Percentiles rank a stretch among this genome's conserved stretches.
Evolutionary conservation across 2,797 vertebrate genomes (phyloP).

Genomic region (Oreochromis grahami): DNA sequence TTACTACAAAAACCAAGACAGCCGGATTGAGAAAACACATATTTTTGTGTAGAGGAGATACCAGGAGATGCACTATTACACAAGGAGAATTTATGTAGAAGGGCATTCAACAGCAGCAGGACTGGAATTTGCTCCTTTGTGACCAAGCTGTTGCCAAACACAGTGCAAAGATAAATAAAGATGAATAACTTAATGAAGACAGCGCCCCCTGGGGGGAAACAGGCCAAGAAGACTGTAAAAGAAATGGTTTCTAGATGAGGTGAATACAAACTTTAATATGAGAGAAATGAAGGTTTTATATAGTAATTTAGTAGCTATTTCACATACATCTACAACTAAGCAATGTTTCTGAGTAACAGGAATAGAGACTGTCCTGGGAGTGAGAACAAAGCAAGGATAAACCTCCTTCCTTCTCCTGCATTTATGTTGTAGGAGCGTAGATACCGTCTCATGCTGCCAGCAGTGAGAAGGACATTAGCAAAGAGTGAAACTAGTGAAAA

Average conservation of each 20-base stretch:
- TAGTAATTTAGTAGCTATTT: background rate
- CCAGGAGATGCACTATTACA: background rate
- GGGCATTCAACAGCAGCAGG: background rate
- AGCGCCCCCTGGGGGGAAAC: background rate
- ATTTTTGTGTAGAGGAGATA: background rate
- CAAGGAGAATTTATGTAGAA: background rate
- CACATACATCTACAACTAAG: background rate
- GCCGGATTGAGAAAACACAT: accelerated
- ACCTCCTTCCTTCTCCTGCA: background rate
- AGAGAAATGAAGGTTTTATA: background rate
- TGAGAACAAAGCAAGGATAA: accelerated
- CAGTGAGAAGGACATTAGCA: background rate
- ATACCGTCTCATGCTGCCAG: background rate
- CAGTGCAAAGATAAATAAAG: background rate
- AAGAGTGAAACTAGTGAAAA: background rate
- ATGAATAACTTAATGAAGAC: background rate
- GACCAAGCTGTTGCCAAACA: background rate
- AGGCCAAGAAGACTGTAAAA: background rate
- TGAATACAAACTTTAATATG: background rate
- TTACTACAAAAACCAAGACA: background rate
- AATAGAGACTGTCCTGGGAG: background rate
- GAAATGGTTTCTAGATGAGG: background rate
- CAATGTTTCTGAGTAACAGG: background rate
- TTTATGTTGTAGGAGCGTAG: background rate
- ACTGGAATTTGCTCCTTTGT: background rate